Evolutionary conservation across 2,888 invertebrate species (phyloP).

Genomic region (Ormyrus labotus): DNA sequence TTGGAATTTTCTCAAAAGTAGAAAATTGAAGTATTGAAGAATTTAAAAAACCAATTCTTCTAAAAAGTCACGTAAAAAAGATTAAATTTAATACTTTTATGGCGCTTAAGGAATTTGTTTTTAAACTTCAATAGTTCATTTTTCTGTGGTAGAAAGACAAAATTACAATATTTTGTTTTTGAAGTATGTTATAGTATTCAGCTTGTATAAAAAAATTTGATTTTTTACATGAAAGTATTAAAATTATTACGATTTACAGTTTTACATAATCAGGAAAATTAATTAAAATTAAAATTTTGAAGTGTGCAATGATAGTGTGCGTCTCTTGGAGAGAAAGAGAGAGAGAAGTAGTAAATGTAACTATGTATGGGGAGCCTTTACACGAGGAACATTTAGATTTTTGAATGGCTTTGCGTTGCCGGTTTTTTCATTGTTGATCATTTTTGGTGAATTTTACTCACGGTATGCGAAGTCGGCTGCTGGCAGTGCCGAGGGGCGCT

Average conservation of each 20-base stretch:
- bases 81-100: neutral
- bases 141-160: constrained; percentile 1
- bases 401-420: constrained; percentile 56
- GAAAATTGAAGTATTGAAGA: neutral
- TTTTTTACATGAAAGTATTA: constrained; percentile 7
- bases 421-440: constrained; percentile 63
- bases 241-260: constrained; percentile 47
- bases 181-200: neutral
- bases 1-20: constrained; percentile 23
- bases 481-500: constrained; percentile 70
- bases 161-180: constrained; percentile 38
- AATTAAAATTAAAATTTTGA: constrained; percentile 39
- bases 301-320: constrained; percentile 51
- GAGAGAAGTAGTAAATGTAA: constrained; percentile 51
- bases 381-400: constrained; percentile 57
- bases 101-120: neutral
- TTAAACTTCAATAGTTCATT: constrained; percentile 10
- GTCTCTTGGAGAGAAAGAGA: constrained; percentile 49
- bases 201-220: constrained; percentile 1
- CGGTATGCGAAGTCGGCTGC: constrained; percentile 68
- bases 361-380: constrained; percentile 55
- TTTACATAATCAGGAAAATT: constrained; percentile 34
- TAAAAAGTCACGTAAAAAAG: neutral
- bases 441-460: constrained; percentile 71
- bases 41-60: neutral